Percentiles rank a stretch among this genome's conserved stretches.
Conservation (phyloP, 1,140 invertebrate species). For the Brachionus rotundiformis region DNA sequence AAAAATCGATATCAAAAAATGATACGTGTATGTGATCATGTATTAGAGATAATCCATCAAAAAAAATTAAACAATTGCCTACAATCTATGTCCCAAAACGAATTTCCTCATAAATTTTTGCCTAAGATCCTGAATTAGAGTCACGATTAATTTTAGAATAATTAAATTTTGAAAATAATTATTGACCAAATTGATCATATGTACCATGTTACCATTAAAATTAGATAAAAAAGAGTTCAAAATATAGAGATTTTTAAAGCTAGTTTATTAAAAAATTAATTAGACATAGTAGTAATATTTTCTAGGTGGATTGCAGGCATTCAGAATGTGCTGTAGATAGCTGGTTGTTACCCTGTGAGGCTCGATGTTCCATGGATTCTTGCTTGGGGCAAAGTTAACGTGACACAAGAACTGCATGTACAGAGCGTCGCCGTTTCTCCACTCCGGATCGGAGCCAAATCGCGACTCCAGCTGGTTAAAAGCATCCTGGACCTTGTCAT, state of each 20-base stretch:
- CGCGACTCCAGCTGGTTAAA: background rate
- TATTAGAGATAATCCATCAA: background rate
- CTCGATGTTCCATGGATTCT: slow-evolving; percentile 45
- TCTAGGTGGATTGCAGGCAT: slow-evolving; percentile 29
- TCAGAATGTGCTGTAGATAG: slow-evolving; percentile 15
- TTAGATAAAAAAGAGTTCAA: no score
- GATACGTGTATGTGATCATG: background rate
- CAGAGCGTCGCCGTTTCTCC: slow-evolving; percentile 13
- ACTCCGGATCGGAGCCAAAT: background rate
- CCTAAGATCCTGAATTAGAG: no score
- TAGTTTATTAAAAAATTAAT: no score
- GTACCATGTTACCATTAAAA: no score
- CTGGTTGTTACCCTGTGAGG: slow-evolving; percentile 29
- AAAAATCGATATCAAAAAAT: slow-evolving; percentile 7
- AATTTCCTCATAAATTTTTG: no score
- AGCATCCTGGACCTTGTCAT: background rate
- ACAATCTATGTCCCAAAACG: background rate
- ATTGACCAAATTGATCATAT: no score
- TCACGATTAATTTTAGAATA: no score
- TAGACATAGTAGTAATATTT: slow-evolving; percentile 1
- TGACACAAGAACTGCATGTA: slow-evolving; percentile 43
- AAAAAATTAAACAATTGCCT: background rate
- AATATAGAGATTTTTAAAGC: background rate
- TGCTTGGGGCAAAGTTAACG: background rate
- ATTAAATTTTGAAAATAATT: no score